Conservation (phyloP, 2,113 vertebrate genomes). For the Rhizomys pruinosus region DNA sequence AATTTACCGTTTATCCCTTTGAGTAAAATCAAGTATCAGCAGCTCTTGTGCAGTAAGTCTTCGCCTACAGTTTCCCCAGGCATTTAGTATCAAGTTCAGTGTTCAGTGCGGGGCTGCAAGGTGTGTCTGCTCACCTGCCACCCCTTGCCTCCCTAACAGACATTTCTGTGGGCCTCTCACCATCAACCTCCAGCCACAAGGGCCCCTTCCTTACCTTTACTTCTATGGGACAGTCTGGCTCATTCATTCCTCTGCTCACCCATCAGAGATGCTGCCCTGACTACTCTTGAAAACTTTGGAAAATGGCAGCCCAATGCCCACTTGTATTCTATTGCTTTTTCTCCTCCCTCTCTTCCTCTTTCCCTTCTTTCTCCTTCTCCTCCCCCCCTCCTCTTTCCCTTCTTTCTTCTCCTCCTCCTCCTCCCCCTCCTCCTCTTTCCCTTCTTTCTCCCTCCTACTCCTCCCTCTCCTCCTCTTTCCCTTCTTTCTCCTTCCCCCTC, state of each 20-base stretch:
- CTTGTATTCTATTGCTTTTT: not conserved
- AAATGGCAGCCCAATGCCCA: not conserved
- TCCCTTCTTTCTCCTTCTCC: fast-evolving
- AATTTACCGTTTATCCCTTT: not conserved
- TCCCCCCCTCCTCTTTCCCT: fast-evolving
- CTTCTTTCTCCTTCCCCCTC: not conserved
- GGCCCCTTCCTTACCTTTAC: not conserved
- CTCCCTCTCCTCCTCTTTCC: not conserved
- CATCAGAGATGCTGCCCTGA: not conserved
- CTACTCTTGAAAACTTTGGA: not conserved
- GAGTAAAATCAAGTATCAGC: not conserved
- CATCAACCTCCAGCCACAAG: not conserved
- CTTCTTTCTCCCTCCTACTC: not conserved
- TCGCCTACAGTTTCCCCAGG: not conserved
- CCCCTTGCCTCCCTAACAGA: not conserved
- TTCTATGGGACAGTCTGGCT: not conserved
- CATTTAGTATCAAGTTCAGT: not conserved
- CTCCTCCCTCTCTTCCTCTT: not conserved
- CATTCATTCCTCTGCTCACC: not conserved
- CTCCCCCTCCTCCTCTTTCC: not conserved
- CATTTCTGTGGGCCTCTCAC: too few relatives aligned
- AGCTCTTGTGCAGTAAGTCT: not conserved
- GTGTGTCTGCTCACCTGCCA: not conserved
- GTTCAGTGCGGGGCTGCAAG: not conserved
- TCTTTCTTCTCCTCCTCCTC: not conserved